Evolutionary conservation across 2,113 vertebrate genomes (phyloP).

Genomic region (Leuciscus idus): DNA sequence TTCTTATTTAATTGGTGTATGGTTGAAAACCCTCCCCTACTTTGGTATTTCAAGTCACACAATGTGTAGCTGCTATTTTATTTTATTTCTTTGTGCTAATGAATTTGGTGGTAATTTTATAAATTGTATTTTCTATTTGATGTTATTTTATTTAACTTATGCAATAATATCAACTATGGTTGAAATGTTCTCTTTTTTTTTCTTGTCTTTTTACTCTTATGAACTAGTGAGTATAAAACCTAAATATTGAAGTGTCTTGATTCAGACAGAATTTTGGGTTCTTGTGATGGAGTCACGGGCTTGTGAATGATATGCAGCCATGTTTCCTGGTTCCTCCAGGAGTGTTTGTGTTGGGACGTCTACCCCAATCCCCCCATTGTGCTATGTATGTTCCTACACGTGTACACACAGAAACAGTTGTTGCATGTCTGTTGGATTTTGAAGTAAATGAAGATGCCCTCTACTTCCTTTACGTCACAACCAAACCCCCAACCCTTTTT

Average conservation of each 20-base stretch:
- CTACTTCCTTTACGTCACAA: conserved; percentile 68
- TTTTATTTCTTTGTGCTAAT: background rate
- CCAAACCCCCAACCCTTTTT: conserved; percentile 60
- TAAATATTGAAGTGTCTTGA: background rate
- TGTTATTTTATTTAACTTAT: background rate
- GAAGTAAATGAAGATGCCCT: conserved; percentile 68
- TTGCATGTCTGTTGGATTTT: conserved; percentile 57
- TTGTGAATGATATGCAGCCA: conserved; percentile 2
- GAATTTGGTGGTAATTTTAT: background rate
- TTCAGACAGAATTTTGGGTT: background rate
- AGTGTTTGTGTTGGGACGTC: conserved; percentile 8
- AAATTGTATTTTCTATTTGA: background rate
- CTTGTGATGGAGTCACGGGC: background rate
- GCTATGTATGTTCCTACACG: background rate
- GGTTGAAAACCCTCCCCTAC: background rate
- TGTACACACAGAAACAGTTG: background rate
- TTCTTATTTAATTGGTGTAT: background rate
- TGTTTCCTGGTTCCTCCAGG: background rate
- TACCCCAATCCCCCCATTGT: background rate
- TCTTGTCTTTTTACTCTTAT: background rate
- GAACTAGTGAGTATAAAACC: background rate
- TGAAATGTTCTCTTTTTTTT: background rate
- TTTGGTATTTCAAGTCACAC: background rate
- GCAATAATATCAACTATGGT: too few species aligned
- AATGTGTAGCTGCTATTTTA: background rate